Evolutionary conservation across 2,888 invertebrate species (phyloP).

Genomic region (Chaitophorus viminalis): DNA sequence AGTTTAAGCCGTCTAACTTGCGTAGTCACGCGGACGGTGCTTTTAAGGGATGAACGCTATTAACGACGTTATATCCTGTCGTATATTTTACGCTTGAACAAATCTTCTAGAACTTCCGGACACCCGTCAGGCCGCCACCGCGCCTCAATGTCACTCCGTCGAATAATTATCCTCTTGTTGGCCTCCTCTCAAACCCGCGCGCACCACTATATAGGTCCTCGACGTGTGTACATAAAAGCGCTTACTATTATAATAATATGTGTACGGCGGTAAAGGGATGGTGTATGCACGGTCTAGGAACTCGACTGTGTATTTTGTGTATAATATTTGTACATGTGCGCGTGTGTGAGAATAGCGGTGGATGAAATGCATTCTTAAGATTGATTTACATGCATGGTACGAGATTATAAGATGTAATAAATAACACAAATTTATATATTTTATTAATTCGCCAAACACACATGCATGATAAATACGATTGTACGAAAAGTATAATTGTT

Average conservation of each 20-base stretch:
- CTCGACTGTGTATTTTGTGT: too few relatives aligned
- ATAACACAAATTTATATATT: too few relatives aligned
- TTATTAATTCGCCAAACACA: too few relatives aligned
- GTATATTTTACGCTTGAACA: constrained; percentile 7
- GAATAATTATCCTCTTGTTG: constrained; percentile 5
- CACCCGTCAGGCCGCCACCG: not conserved
- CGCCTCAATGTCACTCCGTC: not conserved
- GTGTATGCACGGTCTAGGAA: not conserved
- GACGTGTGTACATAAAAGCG: not conserved
- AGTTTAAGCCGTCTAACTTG: not conserved
- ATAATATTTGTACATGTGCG: too few relatives aligned
- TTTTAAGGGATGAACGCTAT: constrained; percentile 11
- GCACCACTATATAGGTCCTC: not conserved
- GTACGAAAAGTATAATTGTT: too few relatives aligned
- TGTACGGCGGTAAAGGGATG: not conserved
- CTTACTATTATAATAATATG: not conserved
- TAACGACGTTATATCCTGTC: constrained; percentile 11
- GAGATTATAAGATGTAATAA: too few relatives aligned
- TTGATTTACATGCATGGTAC: too few relatives aligned
- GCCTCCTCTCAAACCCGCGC: not conserved
- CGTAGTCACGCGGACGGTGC: not conserved
- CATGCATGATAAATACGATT: too few relatives aligned
- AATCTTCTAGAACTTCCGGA: not conserved
- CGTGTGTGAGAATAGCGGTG: too few relatives aligned
- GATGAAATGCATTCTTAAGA: too few relatives aligned